Evolutionary conservation across 2,113 vertebrate species (phyloP).

Genomic region (Sciurus niger): DNA sequence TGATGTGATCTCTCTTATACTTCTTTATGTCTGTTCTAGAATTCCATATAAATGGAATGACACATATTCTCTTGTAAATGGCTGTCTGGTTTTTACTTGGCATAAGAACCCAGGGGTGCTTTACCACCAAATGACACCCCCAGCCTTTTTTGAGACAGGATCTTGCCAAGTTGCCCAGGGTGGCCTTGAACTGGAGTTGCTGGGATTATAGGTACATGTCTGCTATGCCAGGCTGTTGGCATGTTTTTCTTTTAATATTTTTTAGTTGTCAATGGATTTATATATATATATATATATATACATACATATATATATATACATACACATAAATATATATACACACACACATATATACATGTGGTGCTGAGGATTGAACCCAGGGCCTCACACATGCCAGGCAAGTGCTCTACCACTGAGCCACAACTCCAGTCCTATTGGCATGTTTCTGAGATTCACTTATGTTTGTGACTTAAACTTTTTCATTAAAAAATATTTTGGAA

Average conservation of each 20-base stretch:
- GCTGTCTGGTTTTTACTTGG: not conserved
- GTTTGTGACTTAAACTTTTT: not conserved
- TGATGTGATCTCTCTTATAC: not conserved
- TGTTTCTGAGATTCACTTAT: constrained; percentile 27
- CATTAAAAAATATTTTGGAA: not conserved
- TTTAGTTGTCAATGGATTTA: not conserved
- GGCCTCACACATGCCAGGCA: too few relatives aligned
- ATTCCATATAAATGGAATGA: not conserved
- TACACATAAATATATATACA: too few relatives aligned
- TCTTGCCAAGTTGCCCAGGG: not conserved
- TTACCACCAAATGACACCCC: too few relatives aligned
- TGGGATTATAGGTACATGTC: not conserved
- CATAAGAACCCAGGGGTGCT: too few relatives aligned
- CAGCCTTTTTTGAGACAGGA: not conserved
- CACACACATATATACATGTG: too few relatives aligned
- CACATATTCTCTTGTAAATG: not conserved
- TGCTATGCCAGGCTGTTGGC: not conserved
- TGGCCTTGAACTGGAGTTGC: not conserved
- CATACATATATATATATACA: too few relatives aligned
- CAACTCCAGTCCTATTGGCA: not conserved
- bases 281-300: too few relatives aligned
- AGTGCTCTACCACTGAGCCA: too few relatives aligned
- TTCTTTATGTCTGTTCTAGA: not conserved
- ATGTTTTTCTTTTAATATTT: constrained; percentile 10
- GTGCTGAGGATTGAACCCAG: too few relatives aligned